Evolutionary conservation across 1,140 invertebrate genomes (phyloP), one percentile per base, ranked within the genome.

Genomic region (Aphis craccivora): DNA sequence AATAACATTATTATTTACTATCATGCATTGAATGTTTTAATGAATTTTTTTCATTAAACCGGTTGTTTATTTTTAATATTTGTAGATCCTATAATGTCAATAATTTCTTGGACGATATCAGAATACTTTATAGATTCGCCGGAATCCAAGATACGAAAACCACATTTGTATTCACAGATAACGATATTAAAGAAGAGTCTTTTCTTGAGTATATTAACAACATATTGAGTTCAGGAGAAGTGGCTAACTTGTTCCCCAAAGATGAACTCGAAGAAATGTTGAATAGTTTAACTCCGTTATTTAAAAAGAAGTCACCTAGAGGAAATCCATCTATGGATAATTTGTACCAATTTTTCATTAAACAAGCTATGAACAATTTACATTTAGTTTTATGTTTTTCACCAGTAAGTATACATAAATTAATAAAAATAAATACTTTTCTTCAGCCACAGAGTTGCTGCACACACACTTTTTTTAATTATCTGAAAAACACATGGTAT

Each of bases 161-260:
- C 5, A 99, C 98, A 1, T 99, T 99, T 95, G 98, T 99, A 94
- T 99, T 99, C 95, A 99, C 98, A 14, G 99, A 99, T 95, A 97
- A 99, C 93, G 99, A 99, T 95, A 99, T 99, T 91, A 99, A 99
- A 96, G 99, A 99, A 96, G 99, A 99, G 96, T 97, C 97, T 55
- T 99, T 99, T 95, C 96, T 99, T 3, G 99, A 99, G 96, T 99
- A 99, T 96, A 95, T 99, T 18, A 99, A 99, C 95, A 99, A 99
- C 95, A 98, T 99, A 93, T 95, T 99, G 30, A 94, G 93, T 94
- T 89, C 93, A 94, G 95, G 97, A 55, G 97, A 98, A 9, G 98
- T 98, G 94, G 98, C 98, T 25, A 99, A 99, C 96, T 95, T 99
- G 94, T 99, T 99, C 96, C 98, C 97, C 18, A 97, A 98, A 95